Evolutionary conservation across 2,888 invertebrate genomes (phyloP).

Genomic region (Athrips mouffetella): DNA sequence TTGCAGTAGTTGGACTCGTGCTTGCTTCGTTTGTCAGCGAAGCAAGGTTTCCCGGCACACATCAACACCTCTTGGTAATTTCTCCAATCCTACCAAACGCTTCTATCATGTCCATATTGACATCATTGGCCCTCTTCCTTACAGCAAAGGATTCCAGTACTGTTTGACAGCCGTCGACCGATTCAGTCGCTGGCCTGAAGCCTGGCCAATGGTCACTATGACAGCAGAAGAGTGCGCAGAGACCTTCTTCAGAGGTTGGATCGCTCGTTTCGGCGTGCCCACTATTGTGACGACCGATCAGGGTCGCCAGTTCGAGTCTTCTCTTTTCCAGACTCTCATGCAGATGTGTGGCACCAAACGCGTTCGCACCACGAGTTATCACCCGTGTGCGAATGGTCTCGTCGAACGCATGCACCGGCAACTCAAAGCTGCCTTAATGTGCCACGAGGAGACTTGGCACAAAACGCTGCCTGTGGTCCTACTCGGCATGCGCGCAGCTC

Average conservation of each 20-base stretch:
- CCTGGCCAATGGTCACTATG: constrained; percentile 38
- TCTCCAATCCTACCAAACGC: not conserved
- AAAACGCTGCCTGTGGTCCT: constrained; percentile 22
- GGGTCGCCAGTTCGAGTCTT: constrained; percentile 35
- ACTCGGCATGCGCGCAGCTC: constrained; percentile 21
- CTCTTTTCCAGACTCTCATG: constrained; percentile 22
- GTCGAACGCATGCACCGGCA: constrained; percentile 25
- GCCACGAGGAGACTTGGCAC: constrained; percentile 24
- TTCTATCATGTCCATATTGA: constrained; percentile 1
- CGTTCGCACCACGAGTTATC: constrained; percentile 27
- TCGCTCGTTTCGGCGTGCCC: constrained; percentile 51
- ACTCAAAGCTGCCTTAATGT: constrained; percentile 33
- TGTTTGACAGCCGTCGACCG: constrained; percentile 26
- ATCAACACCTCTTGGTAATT: not conserved
- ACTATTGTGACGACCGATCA: constrained; percentile 27
- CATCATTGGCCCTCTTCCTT: not conserved
- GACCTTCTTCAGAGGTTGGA: constrained; percentile 45
- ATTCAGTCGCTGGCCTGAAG: constrained; percentile 24
- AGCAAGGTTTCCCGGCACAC: not conserved
- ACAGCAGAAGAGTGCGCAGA: constrained; percentile 41
- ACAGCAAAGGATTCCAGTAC: constrained; percentile 16
- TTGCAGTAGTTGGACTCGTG: not conserved
- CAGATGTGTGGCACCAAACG: constrained; percentile 15
- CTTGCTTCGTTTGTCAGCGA: not conserved
- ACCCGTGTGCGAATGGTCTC: constrained; percentile 28